Conservation (phyloP, 1,140 invertebrate genomes). For the Drosophila gunungcola region DNA sequence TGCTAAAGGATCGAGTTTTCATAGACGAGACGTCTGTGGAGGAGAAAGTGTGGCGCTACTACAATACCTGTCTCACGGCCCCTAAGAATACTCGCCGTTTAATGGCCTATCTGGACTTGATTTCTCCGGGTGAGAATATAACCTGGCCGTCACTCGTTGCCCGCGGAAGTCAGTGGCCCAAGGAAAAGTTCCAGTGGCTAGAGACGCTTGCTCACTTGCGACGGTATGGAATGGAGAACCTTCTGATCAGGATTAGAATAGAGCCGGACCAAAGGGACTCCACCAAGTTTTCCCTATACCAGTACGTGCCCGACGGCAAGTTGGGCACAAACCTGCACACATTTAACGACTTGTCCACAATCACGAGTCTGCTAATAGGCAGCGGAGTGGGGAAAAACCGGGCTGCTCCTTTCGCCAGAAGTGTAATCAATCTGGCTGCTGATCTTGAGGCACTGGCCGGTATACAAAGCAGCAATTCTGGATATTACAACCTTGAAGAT, state of each 20-base stretch:
- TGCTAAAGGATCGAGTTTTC: neutral
- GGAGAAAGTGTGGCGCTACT: slow-evolving; percentile 19
- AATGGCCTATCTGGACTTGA: slow-evolving; percentile 7
- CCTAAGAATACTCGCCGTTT: neutral
- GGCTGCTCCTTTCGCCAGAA: neutral
- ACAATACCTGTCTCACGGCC: slow-evolving; percentile 15
- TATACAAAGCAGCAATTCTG: neutral
- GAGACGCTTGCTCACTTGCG: slow-evolving; percentile 1
- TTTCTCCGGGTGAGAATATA: slow-evolving; percentile 1
- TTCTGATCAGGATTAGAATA: neutral
- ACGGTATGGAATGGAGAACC: neutral
- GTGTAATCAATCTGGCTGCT: neutral
- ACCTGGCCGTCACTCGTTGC: slow-evolving; percentile 10
- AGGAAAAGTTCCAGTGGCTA: slow-evolving; percentile 13
- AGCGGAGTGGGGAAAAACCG: neutral
- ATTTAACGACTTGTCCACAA: neutral
- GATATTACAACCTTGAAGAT: neutral
- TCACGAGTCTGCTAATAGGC: neutral
- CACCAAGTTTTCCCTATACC: neutral
- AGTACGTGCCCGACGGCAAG: too few relatives aligned
- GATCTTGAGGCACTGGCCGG: neutral
- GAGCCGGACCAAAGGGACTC: neutral
- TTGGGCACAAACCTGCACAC: too few relatives aligned
- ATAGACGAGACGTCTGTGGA: slow-evolving; percentile 7
- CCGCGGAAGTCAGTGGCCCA: neutral